A percentile compares a stretch with the other conserved stretches of the same genome.
These are phyloP conservation scores for Cyanocitta stelleri DNA, from an alignment of 2,113 vertebrate genomes.

Conservation along the genomic window DNA sequence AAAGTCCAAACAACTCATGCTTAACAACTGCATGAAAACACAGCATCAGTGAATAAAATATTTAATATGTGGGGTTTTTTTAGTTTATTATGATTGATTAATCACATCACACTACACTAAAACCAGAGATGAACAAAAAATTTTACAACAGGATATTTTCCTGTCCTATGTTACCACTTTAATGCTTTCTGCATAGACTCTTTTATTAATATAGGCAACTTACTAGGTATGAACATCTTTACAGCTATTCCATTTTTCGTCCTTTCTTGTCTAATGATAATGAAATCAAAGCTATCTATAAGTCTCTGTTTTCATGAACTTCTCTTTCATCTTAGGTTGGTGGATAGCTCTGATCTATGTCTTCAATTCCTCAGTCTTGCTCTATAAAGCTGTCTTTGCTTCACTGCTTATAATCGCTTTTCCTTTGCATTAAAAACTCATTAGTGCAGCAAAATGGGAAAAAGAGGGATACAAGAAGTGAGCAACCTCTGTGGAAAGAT, in stretches of 20 bases:
- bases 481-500: conserved; percentile 38
- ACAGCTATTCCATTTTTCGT: neutral
- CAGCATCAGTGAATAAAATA: neutral
- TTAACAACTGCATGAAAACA: neutral
- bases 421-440: conserved; percentile 51
- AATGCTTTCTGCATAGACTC: neutral
- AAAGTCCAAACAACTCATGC: neutral
- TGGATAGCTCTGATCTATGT: conserved; percentile 5
- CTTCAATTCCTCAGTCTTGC: conserved; percentile 33
- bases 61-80: neutral
- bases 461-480: conserved; percentile 34
- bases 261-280: conserved; percentile 20
- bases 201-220: neutral
- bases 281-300: conserved; percentile 15
- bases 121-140: neutral
- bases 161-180: neutral
- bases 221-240: neutral
- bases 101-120: neutral
- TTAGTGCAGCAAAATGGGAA: conserved; percentile 43
- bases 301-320: neutral
- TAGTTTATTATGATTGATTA: neutral
- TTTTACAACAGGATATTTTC: neutral
- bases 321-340: conserved; percentile 30
- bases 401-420: conserved; percentile 52
- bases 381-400: conserved; percentile 54